A percentile compares a stretch with the other conserved stretches of the same genome.
These are phyloP conservation scores for Tadarida brasiliensis DNA, from an alignment of 2,797 vertebrate genomes.

Conservation along the genomic window DNA sequence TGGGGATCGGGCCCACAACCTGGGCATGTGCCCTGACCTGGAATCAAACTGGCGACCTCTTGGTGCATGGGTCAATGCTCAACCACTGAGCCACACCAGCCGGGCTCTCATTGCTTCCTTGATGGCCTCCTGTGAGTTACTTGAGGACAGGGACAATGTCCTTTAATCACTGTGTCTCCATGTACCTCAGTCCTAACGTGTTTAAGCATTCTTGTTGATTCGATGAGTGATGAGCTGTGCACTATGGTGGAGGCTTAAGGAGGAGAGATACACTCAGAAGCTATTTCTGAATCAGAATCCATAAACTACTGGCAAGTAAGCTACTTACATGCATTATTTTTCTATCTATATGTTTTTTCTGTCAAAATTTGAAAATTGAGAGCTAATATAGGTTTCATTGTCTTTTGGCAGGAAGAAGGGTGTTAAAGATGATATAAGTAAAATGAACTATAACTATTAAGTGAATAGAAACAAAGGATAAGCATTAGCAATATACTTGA, in stretches of 20 bases:
- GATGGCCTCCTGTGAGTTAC: background rate
- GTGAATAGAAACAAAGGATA: background rate
- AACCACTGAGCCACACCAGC: background rate
- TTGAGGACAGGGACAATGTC: background rate
- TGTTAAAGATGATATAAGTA: background rate
- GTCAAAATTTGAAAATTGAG: conserved; percentile 13
- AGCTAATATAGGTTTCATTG: background rate
- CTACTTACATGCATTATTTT: background rate
- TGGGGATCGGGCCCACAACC: background rate
- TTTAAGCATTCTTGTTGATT: background rate
- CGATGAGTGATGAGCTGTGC: background rate
- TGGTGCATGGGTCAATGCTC: background rate
- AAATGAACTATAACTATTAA: conserved; percentile 32
- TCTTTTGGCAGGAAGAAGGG: background rate
- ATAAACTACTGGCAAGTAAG: background rate
- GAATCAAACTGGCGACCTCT: background rate
- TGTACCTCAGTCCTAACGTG: background rate
- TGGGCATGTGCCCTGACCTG: background rate
- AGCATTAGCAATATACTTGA: background rate
- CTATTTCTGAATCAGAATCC: background rate
- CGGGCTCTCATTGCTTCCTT: background rate
- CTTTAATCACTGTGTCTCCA: background rate
- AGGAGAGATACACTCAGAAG: background rate
- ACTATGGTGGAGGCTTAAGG: background rate
- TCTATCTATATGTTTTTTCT: background rate